These are phyloP conservation scores for Chlorops oryzae DNA, from an alignment of 1,140 invertebrate species.

Conservation along the genomic window DNA sequence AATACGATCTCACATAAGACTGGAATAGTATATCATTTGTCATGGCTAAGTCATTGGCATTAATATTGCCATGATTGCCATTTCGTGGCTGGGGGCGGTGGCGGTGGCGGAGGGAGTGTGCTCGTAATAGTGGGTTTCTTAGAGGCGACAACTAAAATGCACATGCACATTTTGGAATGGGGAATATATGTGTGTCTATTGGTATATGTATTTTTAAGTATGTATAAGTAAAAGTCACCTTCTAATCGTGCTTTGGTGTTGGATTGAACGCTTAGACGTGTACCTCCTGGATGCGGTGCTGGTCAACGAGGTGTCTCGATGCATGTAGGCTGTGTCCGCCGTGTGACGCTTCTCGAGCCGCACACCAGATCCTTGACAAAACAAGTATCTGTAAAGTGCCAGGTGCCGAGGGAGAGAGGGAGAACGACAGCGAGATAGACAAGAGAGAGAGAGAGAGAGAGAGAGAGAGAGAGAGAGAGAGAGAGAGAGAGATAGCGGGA, in stretches of 20 bases:
- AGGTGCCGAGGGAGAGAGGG: not conserved
- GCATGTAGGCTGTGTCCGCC: slow-evolving; percentile 43
- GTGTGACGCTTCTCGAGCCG: slow-evolving; percentile 34
- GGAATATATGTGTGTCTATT: too few relatives aligned
- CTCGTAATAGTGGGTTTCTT: too few relatives aligned
- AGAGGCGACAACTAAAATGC: too few relatives aligned
- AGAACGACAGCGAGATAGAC: too few relatives aligned
- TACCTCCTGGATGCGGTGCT: slow-evolving; percentile 43
- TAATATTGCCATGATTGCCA: too few relatives aligned
- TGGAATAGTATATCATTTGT: too few relatives aligned
- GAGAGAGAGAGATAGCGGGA: not conserved
- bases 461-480: not conserved
- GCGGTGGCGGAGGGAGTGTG: too few relatives aligned
- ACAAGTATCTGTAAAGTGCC: slow-evolving; percentile 31
- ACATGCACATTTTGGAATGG: too few relatives aligned
- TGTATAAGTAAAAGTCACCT: slow-evolving; percentile 32
- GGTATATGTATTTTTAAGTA: too few relatives aligned
- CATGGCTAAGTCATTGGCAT: too few relatives aligned
- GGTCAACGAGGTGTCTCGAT: slow-evolving; percentile 43
- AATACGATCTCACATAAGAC: too few relatives aligned
- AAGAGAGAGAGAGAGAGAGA: slow-evolving; percentile 1
- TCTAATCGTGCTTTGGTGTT: slow-evolving; percentile 40
- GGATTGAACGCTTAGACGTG: slow-evolving; percentile 36
- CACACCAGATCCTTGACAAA: slow-evolving; percentile 34
- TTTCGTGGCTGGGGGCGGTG: too few relatives aligned